phyloP scores from a whole-genome alignment of 2,113 vertebrate genomes.

The Eurypyga helias region DNA sequence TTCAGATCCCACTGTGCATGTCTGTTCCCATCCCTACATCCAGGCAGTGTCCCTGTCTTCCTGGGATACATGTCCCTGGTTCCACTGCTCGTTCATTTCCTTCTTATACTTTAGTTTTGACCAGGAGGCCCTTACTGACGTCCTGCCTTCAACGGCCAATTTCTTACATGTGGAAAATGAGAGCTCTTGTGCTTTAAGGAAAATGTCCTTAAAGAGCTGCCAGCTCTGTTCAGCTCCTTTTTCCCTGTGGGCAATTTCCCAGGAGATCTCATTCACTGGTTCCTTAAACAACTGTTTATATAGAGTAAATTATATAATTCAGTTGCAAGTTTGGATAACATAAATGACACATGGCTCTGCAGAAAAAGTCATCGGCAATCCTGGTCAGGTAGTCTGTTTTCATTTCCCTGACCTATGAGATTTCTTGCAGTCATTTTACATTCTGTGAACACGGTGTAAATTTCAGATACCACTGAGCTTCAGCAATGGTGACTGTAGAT shows the following conservation, averaged over 20 bases:
- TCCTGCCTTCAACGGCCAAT: background rate
- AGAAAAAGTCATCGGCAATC: background rate
- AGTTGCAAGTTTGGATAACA: background rate
- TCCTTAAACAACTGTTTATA: background rate
- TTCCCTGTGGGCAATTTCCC: background rate
- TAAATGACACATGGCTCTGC: background rate
- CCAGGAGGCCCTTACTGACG: background rate
- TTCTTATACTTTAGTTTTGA: background rate
- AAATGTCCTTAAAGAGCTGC: background rate
- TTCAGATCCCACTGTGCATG: background rate
- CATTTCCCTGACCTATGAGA: background rate
- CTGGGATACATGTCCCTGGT: background rate
- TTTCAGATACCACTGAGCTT: background rate
- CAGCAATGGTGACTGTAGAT: background rate
- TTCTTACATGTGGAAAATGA: background rate
- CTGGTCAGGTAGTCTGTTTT: background rate
- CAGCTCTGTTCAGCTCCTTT: background rate
- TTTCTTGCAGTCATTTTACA: background rate
- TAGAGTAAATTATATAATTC: background rate
- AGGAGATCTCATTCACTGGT: background rate
- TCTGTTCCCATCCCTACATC: background rate
- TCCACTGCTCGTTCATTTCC: background rate
- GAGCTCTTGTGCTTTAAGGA: background rate
- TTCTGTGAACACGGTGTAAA: background rate
- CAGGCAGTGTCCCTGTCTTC: background rate